Base-by-base conservation (phyloP, 2,113 vertebrate genomes). In the Aptenodytes forsteri region DNA sequence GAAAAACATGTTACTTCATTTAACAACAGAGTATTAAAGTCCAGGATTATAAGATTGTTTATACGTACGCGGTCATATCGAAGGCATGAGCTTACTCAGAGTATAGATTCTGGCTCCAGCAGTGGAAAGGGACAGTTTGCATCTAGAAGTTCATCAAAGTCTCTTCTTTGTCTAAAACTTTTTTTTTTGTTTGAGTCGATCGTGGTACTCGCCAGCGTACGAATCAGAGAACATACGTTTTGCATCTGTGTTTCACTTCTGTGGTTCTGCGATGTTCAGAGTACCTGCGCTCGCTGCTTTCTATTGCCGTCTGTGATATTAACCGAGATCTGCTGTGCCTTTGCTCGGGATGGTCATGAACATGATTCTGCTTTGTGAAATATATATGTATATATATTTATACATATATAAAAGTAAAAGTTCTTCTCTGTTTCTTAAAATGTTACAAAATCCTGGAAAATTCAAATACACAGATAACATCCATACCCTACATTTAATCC, bases 211-310 rank as follows among this genome's bases (percentile, higher is more conserved):
- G 3, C 5, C 42, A 19, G 50, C 11, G 1, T 2, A 1, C 5
- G 52, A 67, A 32, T 32, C 13, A 11, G 52, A 4, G 36, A 22
- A 27, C 34, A 4, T 5, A 3, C 0, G 0, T 44, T 42, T 30
- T 16, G 15, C 20, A 7, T 50, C 55, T 29, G 29, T 17, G 25
- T 8, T 38, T 58, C 26, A 3, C n/a, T 30, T 16, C 25, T 13
- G 34, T 34, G 61, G 36, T 27, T 16, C 59, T 34, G 56, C 10
- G 40, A 4, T 47, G 72, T 6, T 21, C 32, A 26, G 19, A 36
- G 58, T 27, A 16, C 36, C 70, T 25, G 23, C 26, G 55, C 65
- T 66, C 62, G 67, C 66, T 54, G 62, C 76, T 55, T 21, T 17
- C 26, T 56, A 0, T 23, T 17, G 32, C 55, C 46, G 19, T 10